These are phyloP conservation scores for Nycticebus coucang DNA, from an alignment of 2,113 vertebrate genomes.

Conservation along the genomic window DNA sequence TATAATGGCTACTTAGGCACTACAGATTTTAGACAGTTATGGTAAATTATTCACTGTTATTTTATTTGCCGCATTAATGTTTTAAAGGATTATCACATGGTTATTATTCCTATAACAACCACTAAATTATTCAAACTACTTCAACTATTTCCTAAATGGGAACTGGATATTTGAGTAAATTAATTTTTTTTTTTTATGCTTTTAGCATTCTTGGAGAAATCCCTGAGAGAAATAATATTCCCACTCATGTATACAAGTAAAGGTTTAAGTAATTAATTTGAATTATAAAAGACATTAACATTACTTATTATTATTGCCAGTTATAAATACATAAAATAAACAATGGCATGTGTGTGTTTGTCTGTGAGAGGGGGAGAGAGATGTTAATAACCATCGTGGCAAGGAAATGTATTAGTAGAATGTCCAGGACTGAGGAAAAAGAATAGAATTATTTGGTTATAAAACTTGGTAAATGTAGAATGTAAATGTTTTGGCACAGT, in stretches of 20 bases:
- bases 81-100: slow-evolving; percentile 17
- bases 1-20: not conserved
- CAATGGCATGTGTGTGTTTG: not conserved
- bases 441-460: not conserved
- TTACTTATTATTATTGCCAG: not conserved
- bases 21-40: slow-evolving; percentile 31
- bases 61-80: slow-evolving; percentile 45
- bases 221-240: not conserved
- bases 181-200: not conserved
- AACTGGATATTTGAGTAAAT: not conserved
- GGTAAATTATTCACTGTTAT: slow-evolving; percentile 39
- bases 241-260: slow-evolving; percentile 21
- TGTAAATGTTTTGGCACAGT: too few relatives aligned
- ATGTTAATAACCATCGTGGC: not conserved
- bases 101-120: slow-evolving; percentile 17
- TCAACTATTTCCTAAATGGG: slow-evolving; percentile 28
- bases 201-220: not conserved
- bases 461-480: too few relatives aligned
- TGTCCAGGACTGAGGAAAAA: not conserved
- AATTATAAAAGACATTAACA: not conserved
- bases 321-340: slow-evolving; percentile 24
- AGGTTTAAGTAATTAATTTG: slow-evolving; percentile 6
- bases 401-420: slow-evolving; percentile 4
- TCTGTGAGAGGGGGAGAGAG: too few relatives aligned
- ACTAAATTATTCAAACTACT: slow-evolving; percentile 45